Evolutionary conservation across 2,113 vertebrate genomes (phyloP).

Genomic region (Melanocharis versteri): DNA sequence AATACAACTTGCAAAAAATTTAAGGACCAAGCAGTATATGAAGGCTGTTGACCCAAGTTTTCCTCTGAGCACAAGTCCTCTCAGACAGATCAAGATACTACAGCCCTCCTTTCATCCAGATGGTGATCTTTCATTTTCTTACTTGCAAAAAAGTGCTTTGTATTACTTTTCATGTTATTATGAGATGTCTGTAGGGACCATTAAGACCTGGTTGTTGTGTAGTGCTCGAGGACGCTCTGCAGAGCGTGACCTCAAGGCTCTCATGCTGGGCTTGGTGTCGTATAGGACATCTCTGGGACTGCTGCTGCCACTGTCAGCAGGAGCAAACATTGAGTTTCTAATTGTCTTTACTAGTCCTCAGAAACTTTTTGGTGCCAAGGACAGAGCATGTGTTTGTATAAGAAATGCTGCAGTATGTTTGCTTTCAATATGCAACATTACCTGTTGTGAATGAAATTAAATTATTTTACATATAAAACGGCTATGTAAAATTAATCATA

Average conservation of each 20-base stretch:
- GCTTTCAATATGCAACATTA: not conserved
- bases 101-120: not conserved
- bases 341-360: not conserved
- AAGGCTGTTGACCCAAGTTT: not conserved
- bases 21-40: not conserved
- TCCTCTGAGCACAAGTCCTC: accelerated
- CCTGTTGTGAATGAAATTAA: not conserved
- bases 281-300: not conserved
- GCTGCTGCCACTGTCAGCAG: not conserved
- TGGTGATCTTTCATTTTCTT: not conserved
- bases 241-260: not conserved
- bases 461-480: not conserved
- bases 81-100: not conserved
- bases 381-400: not conserved
- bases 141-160: not conserved
- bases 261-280: not conserved
- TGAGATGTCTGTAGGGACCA: not conserved
- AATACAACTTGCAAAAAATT: not conserved
- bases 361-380: not conserved
- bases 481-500: not conserved
- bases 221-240: not conserved
- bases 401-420: not conserved
- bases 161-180: not conserved
- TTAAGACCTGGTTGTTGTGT: not conserved
- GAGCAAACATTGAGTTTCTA: not conserved